These are phyloP conservation scores for Phalloptychus januarius DNA, from an alignment of 2,797 vertebrate species.

Conservation along the genomic window DNA sequence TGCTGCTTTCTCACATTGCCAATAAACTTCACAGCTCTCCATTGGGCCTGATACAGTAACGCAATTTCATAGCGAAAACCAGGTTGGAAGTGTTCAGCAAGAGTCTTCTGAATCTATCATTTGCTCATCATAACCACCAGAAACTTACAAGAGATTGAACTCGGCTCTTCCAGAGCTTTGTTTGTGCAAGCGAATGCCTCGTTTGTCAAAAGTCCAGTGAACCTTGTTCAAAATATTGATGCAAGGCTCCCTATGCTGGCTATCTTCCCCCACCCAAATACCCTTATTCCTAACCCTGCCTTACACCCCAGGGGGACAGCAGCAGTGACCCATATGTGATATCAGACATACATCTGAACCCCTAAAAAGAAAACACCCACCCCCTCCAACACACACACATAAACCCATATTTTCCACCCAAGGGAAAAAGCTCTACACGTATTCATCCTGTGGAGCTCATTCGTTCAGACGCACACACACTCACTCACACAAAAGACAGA, in stretches of 20 bases:
- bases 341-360: slow-evolving; percentile 72
- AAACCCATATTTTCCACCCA: slow-evolving; percentile 29
- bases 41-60: slow-evolving; percentile 35
- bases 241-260: slow-evolving; percentile 37
- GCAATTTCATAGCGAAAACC: slow-evolving; percentile 32
- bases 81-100: slow-evolving; percentile 11
- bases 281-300: slow-evolving; percentile 42
- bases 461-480: slow-evolving; percentile 34
- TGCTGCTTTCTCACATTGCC: slow-evolving; percentile 70
- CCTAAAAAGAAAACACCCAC: slow-evolving; percentile 44
- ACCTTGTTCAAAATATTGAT: slow-evolving; percentile 47
- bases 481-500: slow-evolving; percentile 39
- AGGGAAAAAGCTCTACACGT: slow-evolving; percentile 56
- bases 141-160: slow-evolving; percentile 35
- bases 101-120: slow-evolving; percentile 32
- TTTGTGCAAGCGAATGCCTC: slow-evolving; percentile 15
- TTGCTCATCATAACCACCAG: slow-evolving; percentile 43
- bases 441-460: slow-evolving; percentile 66
- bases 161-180: slow-evolving; percentile 5
- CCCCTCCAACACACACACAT: slow-evolving; percentile 11
- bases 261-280: slow-evolving; percentile 13
- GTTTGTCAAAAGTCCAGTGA: slow-evolving; percentile 42
- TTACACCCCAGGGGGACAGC: slow-evolving; percentile 43
- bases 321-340: slow-evolving; percentile 71
- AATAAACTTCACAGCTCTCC: slow-evolving; percentile 70